phyloP scores from a whole-genome alignment of 2,888 invertebrate genomes.

The Tipula unca region DNA sequence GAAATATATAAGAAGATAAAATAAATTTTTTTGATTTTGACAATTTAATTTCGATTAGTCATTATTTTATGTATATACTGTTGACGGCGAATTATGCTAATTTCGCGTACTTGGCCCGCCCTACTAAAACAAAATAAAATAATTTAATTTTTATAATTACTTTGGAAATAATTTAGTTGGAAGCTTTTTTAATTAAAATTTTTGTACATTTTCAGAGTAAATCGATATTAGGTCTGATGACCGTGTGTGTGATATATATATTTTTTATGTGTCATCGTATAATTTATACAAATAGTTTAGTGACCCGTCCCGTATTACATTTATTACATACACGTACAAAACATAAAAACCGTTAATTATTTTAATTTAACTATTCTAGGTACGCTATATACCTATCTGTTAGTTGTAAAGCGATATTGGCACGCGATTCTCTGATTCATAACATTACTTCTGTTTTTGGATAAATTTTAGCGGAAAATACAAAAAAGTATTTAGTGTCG shows the following conservation, averaged over 20 bases:
- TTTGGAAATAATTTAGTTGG: not conserved
- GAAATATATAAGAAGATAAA: not conserved
- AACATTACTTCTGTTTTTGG: not conserved
- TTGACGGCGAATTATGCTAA: not conserved
- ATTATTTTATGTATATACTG: not conserved
- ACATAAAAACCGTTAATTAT: not conserved
- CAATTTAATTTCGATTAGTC: not conserved
- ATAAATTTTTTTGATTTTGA: not conserved
- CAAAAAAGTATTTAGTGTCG: not conserved
- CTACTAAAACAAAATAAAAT: no score
- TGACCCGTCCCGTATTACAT: not conserved
- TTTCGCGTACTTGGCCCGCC: no score
- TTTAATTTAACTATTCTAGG: not conserved
- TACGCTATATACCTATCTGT: not conserved
- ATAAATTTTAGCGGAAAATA: not conserved
- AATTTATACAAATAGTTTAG: not conserved
- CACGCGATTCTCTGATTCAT: not conserved
- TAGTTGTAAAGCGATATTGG: not conserved
- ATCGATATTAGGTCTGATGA: not conserved
- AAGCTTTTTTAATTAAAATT: not conserved
- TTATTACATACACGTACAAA: not conserved
- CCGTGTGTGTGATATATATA: not conserved
- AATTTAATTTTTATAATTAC: not conserved
- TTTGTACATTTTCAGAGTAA: not conserved
- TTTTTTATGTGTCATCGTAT: not conserved